These are phyloP conservation scores for Shinisaurus crocodilurus DNA, from an alignment of 2,113 vertebrate genomes.

Conservation along the genomic window DNA sequence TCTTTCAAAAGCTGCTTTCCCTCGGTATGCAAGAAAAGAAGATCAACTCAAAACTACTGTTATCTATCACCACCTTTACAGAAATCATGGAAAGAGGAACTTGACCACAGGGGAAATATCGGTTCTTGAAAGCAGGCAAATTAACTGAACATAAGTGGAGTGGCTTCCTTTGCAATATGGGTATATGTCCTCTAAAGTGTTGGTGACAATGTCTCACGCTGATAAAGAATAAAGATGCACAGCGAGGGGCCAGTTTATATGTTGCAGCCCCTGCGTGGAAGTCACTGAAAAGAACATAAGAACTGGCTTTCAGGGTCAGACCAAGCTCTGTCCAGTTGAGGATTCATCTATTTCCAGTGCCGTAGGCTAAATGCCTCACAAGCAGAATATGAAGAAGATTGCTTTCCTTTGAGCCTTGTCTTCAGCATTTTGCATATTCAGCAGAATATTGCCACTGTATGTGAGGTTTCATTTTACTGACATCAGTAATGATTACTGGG, in stretches of 20 bases:
- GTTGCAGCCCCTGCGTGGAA: not conserved
- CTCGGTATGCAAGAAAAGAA: conserved; percentile 29
- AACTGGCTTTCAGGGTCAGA: not conserved
- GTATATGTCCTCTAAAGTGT: not conserved
- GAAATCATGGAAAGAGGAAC: conserved; percentile 9
- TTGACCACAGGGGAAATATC: conserved; percentile 28
- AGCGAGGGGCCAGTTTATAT: not conserved
- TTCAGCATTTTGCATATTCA: too few relatives aligned
- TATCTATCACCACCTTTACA: not conserved
- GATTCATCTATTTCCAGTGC: too few relatives aligned
- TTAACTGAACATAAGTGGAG: conserved; percentile 50
- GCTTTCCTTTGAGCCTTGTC: too few relatives aligned
- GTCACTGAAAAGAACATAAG: not conserved
- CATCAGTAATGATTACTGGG: too few relatives aligned
- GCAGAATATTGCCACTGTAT: too few relatives aligned
- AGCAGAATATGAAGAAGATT: too few relatives aligned
- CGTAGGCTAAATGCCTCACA: too few relatives aligned
- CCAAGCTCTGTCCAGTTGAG: not conserved
- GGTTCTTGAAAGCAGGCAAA: conserved; percentile 56
- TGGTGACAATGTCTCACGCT: conserved; percentile 39
- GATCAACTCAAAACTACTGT: conserved; percentile 42
- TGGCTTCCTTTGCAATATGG: conserved; percentile 45
- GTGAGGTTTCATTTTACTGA: too few relatives aligned
- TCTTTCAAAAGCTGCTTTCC: conserved; percentile 46
- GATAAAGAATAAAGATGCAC: conserved; percentile 53